Evolutionary conservation across 2,888 invertebrate genomes (phyloP).

Genomic region (Heterodera filipjevi): DNA sequence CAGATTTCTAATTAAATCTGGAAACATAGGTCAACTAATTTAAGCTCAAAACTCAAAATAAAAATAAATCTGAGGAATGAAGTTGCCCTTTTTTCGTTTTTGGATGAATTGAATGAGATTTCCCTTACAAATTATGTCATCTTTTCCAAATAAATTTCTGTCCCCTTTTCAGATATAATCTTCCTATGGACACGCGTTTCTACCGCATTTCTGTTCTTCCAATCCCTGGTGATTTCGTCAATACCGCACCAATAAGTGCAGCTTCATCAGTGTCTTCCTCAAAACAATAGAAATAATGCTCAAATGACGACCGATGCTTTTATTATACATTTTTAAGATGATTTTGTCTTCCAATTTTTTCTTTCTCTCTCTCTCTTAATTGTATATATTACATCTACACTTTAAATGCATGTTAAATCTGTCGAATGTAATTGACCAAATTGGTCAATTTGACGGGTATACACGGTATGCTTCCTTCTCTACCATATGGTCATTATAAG

Average conservation of each 20-base stretch:
- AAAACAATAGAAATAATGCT: background rate
- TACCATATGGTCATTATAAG: too few relatives aligned
- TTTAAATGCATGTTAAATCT: too few relatives aligned
- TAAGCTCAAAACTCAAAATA: background rate
- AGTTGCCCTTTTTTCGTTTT: too few relatives aligned
- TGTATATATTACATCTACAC: background rate
- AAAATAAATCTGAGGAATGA: too few relatives aligned
- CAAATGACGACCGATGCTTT: background rate
- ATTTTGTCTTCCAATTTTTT: background rate
- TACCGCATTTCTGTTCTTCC: constrained; percentile 56
- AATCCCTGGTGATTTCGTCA: constrained; percentile 8
- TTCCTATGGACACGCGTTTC: constrained; percentile 58
- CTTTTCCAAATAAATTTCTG: too few relatives aligned
- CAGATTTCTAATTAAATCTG: too few relatives aligned
- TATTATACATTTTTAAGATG: background rate
- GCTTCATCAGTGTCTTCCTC: constrained; percentile 15
- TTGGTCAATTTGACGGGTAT: background rate
- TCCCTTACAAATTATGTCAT: too few relatives aligned
- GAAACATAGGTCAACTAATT: too few relatives aligned
- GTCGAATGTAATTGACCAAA: background rate
- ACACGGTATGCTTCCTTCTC: background rate
- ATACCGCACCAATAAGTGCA: background rate
- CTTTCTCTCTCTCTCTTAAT: background rate
- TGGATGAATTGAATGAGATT: too few relatives aligned
- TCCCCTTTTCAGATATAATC: constrained; percentile 54